phyloP scores from a whole-genome alignment of 2,888 invertebrate genomes.

The Latrodectus elegans region DNA sequence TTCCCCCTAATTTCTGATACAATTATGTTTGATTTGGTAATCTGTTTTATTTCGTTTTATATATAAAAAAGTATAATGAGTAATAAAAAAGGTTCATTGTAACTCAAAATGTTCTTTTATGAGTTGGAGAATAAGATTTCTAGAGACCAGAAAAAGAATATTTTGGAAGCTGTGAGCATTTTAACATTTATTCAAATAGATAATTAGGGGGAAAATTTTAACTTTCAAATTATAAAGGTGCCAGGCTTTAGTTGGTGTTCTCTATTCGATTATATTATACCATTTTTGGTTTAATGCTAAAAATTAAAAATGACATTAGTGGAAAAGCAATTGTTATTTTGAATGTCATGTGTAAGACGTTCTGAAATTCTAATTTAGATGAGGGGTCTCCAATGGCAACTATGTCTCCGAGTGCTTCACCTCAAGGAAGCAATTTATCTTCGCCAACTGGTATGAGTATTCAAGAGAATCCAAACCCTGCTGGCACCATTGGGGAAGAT shows the following conservation, averaged over 20 bases:
- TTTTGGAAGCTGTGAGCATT: background rate
- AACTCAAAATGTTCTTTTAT: slow-evolving; percentile 1
- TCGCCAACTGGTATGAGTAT: slow-evolving; percentile 69
- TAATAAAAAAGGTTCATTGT: background rate
- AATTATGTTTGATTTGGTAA: background rate
- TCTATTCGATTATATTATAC: background rate
- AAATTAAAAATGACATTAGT: background rate
- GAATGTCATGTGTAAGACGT: slow-evolving; percentile 4
- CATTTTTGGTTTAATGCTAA: background rate
- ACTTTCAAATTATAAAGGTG: background rate
- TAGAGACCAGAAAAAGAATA: slow-evolving; percentile 2
- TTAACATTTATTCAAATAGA: background rate
- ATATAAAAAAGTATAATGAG: background rate
- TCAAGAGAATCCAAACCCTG: slow-evolving; percentile 47
- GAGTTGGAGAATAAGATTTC: background rate
- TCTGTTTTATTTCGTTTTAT: background rate
- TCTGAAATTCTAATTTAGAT: slow-evolving; percentile 58
- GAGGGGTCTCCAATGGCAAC: slow-evolving; percentile 70
- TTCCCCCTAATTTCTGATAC: slow-evolving; percentile 1
- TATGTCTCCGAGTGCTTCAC: slow-evolving; percentile 71
- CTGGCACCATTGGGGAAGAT: slow-evolving; percentile 72
- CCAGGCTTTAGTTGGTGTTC: background rate
- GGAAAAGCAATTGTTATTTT: background rate
- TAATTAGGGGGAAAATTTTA: background rate
- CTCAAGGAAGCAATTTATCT: slow-evolving; percentile 71